Evolutionary conservation across 1,140 invertebrate species (phyloP), one percentile per base, ranked within the genome.

Genomic region (Formica exsecta): DNA sequence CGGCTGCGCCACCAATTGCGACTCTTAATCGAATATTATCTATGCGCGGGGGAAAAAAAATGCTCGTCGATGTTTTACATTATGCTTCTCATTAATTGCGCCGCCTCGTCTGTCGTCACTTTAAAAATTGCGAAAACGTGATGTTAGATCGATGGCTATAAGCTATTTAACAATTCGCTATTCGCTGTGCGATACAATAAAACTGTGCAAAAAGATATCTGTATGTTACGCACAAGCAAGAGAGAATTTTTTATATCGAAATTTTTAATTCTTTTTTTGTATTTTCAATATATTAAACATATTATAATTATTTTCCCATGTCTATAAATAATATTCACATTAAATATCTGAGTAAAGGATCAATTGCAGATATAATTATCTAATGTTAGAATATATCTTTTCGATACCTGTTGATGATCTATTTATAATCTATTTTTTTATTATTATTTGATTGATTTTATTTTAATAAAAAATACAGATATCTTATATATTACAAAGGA

Each of bases 21-120:
- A 44, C 32, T 84, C 44, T 19, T 84, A 84, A 84, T 84, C 70
- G 68, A 84, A 75, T 48, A 75, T 73, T 62, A 75, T 73, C 66
- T 66, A 73, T n/a, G 79, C 77, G 54, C 44, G 62, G 32, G 9
- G 16, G 5, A 16, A 38, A 41, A 68, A 59, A 68, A 38, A 57
- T 77, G 41, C 19, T 64, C 41, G 29, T 61, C 62, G 4, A 80
- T 57, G 36, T 44, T 70, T 51, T 54, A 44, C 44, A 70, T 80
- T 68, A 80, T 70, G 48, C 48, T 19, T 59, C 36, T 22, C 9
- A 41, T 59, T 57, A 22, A 80, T 80, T 80, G 41, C 54, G 64
- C 64, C 22, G 36, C 44, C 51, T 68, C 22, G 64, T 38, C 22
- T 57, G 48, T 80, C 77, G 11, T 41, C 77, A 44, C 65, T 41